Percentiles rank a stretch among this genome's conserved stretches.
Conservation (phyloP, 23 tunicate species). For the Botrylloides violaceus region DNA sequence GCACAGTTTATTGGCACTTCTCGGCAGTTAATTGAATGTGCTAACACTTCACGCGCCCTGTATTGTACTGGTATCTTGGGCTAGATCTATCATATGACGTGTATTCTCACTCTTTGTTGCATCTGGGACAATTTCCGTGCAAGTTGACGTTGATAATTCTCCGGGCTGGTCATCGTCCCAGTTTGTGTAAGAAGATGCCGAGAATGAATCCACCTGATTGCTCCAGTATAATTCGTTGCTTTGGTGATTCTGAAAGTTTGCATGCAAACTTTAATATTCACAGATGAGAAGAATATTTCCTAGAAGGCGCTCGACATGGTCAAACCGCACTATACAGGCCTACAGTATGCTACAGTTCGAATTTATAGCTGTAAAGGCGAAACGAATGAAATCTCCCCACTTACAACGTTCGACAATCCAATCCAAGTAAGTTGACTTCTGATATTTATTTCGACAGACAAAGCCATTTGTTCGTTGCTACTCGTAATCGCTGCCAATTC, state of each 20-base stretch:
- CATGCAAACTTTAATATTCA: background rate
- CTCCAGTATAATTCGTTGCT: constrained; percentile 63
- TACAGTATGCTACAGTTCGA: too few relatives aligned
- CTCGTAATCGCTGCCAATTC: constrained; percentile 49
- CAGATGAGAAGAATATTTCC: too few relatives aligned
- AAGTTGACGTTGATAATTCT: constrained; percentile 19
- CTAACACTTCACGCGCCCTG: too few relatives aligned
- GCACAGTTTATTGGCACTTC: too few relatives aligned
- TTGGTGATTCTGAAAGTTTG: constrained; percentile 39
- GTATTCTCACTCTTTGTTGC: constrained; percentile 26
- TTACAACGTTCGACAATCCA: constrained; percentile 77
- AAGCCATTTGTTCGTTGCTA: constrained; percentile 38
- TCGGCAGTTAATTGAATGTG: too few relatives aligned
- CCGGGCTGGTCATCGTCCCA: constrained; percentile 40
- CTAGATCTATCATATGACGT: too few relatives aligned
- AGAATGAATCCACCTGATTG: constrained; percentile 46
- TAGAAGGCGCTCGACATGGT: too few relatives aligned
- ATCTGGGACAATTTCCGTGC: constrained; percentile 58
- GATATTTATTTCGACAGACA: constrained; percentile 40
- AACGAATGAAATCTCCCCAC: too few relatives aligned
- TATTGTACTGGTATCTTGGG: too few relatives aligned
- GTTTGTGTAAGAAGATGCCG: constrained; percentile 33
- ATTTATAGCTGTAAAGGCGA: too few relatives aligned
- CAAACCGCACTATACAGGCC: too few relatives aligned
- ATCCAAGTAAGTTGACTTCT: constrained; percentile 47